These are phyloP conservation scores for Stictocephala bisonia DNA, from an alignment of 2,888 invertebrate species.

Conservation along the genomic window DNA sequence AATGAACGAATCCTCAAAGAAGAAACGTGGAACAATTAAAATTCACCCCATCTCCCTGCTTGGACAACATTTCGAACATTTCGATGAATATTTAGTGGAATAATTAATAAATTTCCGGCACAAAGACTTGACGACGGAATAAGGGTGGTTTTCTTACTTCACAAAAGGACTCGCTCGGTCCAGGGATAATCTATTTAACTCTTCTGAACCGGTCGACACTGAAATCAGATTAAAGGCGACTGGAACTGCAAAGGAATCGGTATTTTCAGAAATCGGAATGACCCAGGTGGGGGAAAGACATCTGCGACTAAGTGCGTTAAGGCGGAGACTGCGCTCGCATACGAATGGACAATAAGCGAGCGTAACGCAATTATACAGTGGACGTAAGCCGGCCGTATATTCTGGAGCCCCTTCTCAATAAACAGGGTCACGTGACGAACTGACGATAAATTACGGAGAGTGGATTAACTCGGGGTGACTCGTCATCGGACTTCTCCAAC, in stretches of 20 bases:
- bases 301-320: conserved; percentile 19
- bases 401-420: background rate
- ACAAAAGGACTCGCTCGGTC: too few species aligned
- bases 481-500: too few species aligned
- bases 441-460: conserved; percentile 18
- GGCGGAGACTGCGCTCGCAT: background rate
- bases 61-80: background rate
- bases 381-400: conserved; percentile 29
- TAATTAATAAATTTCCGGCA: conserved; percentile 41
- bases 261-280: too few species aligned
- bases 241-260: conserved; percentile 31
- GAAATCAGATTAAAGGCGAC: background rate
- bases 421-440: conserved; percentile 12
- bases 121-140: too few species aligned
- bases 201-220: conserved; percentile 9
- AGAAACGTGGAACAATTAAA: too few species aligned
- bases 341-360: conserved; percentile 11
- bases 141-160: too few species aligned
- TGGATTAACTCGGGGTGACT: conserved; percentile 3
- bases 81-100: conserved; percentile 19
- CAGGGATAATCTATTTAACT: too few species aligned
- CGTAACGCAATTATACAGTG: conserved; percentile 21
- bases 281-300: background rate
- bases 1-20: too few species aligned
- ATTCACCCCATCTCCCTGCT: conserved; percentile 4